A percentile compares a stretch with the other conserved stretches of the same genome.
Conservation (phyloP, 1,140 invertebrate species). For the Drosophila parabipectinata region DNA sequence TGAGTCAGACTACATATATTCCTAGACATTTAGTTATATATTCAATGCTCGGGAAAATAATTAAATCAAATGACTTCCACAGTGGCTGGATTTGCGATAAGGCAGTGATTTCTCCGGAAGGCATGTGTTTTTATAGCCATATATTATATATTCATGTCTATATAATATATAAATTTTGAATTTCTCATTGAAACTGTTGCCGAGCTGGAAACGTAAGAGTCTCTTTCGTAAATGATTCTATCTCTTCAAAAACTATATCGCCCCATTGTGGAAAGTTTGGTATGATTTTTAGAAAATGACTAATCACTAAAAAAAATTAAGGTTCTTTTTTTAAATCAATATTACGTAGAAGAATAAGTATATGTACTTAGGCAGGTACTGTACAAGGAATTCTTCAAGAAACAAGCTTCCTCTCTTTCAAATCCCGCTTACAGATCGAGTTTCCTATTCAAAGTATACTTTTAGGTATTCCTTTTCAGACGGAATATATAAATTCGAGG, state of each 20-base stretch:
- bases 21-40: background rate
- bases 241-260: too few relatives aligned
- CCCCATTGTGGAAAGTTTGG: too few relatives aligned
- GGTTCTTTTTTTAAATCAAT: too few relatives aligned
- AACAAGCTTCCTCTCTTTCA: background rate
- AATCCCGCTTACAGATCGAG: background rate
- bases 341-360: too few relatives aligned
- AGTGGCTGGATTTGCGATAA: background rate
- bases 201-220: too few relatives aligned
- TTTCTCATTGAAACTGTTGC: background rate
- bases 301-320: too few relatives aligned
- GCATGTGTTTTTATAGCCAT: too few relatives aligned
- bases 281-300: too few relatives aligned
- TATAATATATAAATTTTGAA: background rate
- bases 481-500: too few relatives aligned
- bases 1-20: background rate
- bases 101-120: background rate
- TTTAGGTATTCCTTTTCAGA: slow-evolving; percentile 1
- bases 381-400: background rate
- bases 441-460: slow-evolving; percentile 3
- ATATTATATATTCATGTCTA: too few relatives aligned
- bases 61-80: background rate
- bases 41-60: background rate
- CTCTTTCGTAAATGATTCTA: too few relatives aligned
- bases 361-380: background rate